Conservation (phyloP, 2,888 invertebrate species). For the Microdon myrmicae region DNA sequence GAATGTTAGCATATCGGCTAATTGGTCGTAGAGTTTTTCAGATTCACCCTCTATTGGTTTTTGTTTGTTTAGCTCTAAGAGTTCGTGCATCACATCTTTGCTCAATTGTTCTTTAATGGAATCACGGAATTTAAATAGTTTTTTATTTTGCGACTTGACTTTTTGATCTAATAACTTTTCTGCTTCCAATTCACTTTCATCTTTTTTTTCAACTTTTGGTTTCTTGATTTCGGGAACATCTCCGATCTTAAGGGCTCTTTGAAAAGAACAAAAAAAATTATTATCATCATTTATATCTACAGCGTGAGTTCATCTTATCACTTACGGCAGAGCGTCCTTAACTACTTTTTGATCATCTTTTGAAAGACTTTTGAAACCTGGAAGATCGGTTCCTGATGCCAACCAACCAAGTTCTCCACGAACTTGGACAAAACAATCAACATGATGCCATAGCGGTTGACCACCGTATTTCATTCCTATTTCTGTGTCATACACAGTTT, state of each 20-base stretch:
- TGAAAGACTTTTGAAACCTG: conserved; percentile 78
- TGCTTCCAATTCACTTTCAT: conserved; percentile 69
- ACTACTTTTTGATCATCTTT: conserved; percentile 78
- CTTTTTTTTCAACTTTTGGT: conserved; percentile 73
- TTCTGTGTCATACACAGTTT: conserved; percentile 84
- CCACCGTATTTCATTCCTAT: conserved; percentile 83
- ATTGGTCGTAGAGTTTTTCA: conserved; percentile 72
- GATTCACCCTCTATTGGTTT: conserved; percentile 74
- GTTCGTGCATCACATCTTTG: conserved; percentile 71
- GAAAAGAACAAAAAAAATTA: conserved; percentile 55
- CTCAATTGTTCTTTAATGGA: conserved; percentile 70
- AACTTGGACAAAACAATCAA: conserved; percentile 85
- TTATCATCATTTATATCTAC: no score
- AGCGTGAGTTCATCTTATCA: no score
- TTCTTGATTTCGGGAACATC: conserved; percentile 76
- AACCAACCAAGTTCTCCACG: conserved; percentile 79
- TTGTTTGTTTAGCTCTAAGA: conserved; percentile 81
- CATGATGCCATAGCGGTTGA: conserved; percentile 88
- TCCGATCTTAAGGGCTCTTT: conserved; percentile 65
- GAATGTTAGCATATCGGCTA: conserved; percentile 89
- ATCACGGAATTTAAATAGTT: conserved; percentile 74
- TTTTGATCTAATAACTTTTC: conserved; percentile 72
- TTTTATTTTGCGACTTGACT: conserved; percentile 58
- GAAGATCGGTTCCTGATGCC: conserved; percentile 76
- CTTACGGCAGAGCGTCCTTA: conserved; percentile 74